phyloP scores from a whole-genome alignment of 2,113 vertebrate species.

The Neolamprologus sp. region DNA sequence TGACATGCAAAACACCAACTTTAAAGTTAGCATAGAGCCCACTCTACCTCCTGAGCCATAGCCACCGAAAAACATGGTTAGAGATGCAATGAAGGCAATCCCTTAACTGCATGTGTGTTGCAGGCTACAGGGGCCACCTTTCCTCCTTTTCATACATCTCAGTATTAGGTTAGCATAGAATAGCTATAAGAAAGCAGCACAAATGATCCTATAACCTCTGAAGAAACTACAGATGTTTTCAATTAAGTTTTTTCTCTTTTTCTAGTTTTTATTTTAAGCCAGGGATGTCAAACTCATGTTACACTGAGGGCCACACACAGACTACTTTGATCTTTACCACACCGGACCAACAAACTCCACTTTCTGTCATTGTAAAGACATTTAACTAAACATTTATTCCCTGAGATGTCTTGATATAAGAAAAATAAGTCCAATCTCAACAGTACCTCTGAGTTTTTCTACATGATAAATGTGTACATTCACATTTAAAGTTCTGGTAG shows the following conservation, averaged over 20 bases:
- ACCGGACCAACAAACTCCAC: not conserved
- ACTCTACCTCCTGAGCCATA: not conserved
- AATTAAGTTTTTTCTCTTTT: not conserved
- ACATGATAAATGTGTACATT: not conserved
- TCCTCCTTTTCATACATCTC: conserved; percentile 90
- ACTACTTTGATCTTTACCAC: not conserved
- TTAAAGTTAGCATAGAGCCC: not conserved
- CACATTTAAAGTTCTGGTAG: not conserved
- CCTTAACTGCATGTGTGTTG: conserved; percentile 95
- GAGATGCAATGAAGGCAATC: conserved; percentile 98
- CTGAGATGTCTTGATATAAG: not conserved
- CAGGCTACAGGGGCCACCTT: conserved; percentile 82
- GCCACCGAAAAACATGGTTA: conserved; percentile 79
- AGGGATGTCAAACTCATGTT: not conserved
- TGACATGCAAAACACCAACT: not conserved
- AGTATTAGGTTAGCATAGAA: not conserved
- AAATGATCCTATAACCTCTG: not conserved
- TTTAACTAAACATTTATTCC: not conserved
- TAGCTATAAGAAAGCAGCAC: not conserved
- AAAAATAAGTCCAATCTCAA: not conserved
- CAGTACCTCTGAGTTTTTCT: not conserved
- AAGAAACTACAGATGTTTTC: not conserved
- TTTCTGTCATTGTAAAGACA: not conserved
- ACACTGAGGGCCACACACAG: not conserved
- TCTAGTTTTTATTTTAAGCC: not conserved